Evolutionary conservation across 2,797 vertebrate species (phyloP).

Genomic region (Champsocephalus gunnari): DNA sequence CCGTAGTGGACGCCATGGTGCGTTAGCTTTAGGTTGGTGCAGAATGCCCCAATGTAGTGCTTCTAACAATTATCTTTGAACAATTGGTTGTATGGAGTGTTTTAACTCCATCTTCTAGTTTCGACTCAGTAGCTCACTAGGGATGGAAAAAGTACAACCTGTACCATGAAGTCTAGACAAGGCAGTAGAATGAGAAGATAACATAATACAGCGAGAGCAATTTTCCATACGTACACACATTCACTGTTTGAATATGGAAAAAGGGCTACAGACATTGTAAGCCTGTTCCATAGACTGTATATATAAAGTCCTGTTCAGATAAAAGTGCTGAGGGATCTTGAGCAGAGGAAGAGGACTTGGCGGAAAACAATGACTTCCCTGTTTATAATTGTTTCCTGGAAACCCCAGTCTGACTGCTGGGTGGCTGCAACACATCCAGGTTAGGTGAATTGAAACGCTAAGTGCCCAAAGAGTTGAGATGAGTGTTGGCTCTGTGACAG

Average conservation of each 20-base stretch:
- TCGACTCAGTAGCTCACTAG: too few relatives aligned
- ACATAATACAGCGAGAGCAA: too few relatives aligned
- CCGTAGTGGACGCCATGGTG: too few relatives aligned
- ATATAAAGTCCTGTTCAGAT: not conserved
- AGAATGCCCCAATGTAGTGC: too few relatives aligned
- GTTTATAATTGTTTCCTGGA: not conserved
- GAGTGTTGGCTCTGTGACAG: not conserved
- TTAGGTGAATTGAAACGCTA: not conserved
- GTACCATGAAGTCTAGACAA: too few relatives aligned
- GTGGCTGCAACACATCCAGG: not conserved
- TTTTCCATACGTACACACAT: not conserved
- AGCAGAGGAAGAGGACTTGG: not conserved
- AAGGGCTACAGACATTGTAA: not conserved
- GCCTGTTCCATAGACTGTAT: too few relatives aligned
- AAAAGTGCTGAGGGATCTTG: not conserved
- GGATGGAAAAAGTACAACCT: too few relatives aligned
- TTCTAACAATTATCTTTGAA: too few relatives aligned
- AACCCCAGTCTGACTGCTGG: not conserved
- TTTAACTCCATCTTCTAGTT: too few relatives aligned
- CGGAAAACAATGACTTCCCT: not conserved
- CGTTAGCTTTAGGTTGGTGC: too few relatives aligned
- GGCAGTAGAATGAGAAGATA: too few relatives aligned
- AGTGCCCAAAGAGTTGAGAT: not conserved
- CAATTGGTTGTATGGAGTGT: too few relatives aligned
- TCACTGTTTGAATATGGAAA: not conserved